phyloP scores from a whole-genome alignment of 2,888 invertebrate genomes.

The Drosophila robusta region DNA sequence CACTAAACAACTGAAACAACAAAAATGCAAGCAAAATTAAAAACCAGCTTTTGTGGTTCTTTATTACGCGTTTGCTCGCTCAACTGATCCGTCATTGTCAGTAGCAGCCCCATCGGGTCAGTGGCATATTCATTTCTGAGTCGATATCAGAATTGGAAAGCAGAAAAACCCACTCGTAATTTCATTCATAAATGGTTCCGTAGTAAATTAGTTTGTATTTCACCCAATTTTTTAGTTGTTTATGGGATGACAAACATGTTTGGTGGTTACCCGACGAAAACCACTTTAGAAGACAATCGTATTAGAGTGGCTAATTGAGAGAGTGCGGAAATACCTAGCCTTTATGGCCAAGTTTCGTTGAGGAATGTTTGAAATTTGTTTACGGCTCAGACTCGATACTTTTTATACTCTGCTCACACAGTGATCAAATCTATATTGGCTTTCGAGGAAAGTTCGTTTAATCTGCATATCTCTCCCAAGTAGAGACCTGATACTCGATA shows the following conservation, averaged over 20 bases:
- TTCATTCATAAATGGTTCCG: conserved; percentile 24
- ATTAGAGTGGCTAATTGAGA: conserved; percentile 4
- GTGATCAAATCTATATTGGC: not conserved
- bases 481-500: too few relatives aligned
- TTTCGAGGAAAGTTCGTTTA: too few relatives aligned
- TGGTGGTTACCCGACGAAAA: conserved; percentile 33
- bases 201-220: conserved; percentile 15
- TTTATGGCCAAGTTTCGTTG: not conserved
- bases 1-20: not conserved
- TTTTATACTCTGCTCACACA: not conserved
- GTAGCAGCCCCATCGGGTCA: conserved; percentile 11
- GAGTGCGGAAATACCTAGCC: not conserved
- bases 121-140: conserved; percentile 18
- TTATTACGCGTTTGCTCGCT: conserved; percentile 4
- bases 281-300: not conserved
- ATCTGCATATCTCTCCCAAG: too few relatives aligned
- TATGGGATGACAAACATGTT: conserved; percentile 12
- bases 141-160: not conserved
- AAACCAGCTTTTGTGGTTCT: conserved; percentile 3
- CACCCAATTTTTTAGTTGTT: not conserved
- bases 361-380: not conserved
- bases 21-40: not conserved
- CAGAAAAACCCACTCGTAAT: conserved; percentile 11
- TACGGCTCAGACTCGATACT: not conserved
- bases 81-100: conserved; percentile 11